phyloP scores from a whole-genome alignment of 2,888 invertebrate species.

The Tenthredo distinguenda region DNA sequence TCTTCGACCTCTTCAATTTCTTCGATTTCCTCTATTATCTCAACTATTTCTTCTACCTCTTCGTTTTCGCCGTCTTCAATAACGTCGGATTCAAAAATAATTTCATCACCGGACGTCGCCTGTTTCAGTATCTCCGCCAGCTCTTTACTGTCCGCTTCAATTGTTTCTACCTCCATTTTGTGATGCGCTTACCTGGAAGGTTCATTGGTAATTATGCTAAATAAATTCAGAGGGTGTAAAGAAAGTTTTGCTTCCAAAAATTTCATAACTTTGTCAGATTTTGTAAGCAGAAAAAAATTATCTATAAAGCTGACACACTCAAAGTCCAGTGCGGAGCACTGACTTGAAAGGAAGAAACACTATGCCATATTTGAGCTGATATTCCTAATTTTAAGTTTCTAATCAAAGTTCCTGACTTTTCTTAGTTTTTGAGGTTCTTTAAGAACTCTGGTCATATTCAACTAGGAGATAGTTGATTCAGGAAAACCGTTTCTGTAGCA shows the following conservation, averaged over 20 bases:
- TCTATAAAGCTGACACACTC: too few relatives aligned
- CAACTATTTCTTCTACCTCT: conserved; percentile 72
- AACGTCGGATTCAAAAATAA: conserved; percentile 63
- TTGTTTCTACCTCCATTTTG: conserved; percentile 62
- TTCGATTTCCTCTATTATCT: conserved; percentile 73
- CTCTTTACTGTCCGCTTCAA: conserved; percentile 61
- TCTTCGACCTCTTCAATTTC: conserved; percentile 62
- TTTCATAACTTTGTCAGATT: neutral
- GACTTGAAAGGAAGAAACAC: neutral
- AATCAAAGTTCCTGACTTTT: neutral
- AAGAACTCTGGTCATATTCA: neutral
- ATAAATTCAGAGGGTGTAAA: conserved; percentile 51
- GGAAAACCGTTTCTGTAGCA: neutral
- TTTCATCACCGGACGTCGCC: conserved; percentile 67
- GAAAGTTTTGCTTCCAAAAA: neutral
- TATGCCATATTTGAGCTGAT: neutral
- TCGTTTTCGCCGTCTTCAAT: conserved; percentile 65
- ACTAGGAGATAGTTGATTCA: neutral
- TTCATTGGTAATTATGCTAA: neutral
- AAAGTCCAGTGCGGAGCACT: neutral
- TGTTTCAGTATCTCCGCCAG: conserved; percentile 67
- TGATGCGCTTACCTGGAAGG: conserved; percentile 44
- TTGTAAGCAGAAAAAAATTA: neutral
- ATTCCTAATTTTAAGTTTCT: neutral
- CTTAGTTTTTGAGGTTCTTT: neutral